Base-by-base conservation (phyloP, 2,888 invertebrate genomes). In the Thecocarcelia acutangulata region DNA sequence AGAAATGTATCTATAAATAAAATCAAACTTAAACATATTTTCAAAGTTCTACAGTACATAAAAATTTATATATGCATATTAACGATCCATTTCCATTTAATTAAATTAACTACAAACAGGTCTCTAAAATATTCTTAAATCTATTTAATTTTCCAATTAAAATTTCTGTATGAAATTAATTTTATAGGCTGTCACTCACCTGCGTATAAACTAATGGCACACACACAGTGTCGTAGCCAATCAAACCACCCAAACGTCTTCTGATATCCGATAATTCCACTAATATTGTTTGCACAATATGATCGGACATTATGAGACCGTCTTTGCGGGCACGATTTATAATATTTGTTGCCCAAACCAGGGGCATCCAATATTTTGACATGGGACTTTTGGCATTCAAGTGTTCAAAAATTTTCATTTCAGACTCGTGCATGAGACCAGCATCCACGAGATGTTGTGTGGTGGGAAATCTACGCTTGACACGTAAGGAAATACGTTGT, bases 351-450 rank as follows among this genome's bases (percentile, higher is more conserved):
- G 97, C 97, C 97, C 97, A 97, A 15, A 97, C 96, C 66, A 97
- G 91, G 0, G 97, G 97, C 95, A 97, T 96, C 97, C 97, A 97
- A 89, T 97, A 97, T 87, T 95, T 95, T 13, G 96, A 96, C 95
- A 97, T 97, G 3, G 96, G 95, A 85, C 96, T 96, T 89, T 97
- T 96, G 13, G 94, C 94, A 89, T 97, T 96, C 94, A 97, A 94
- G 88, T 96, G 94, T 89, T 97, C 97, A 89, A 97, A 96, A 68
- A 97, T 96, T 90, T 97, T 96, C 90, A 95, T 94, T 90, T 97
- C 97, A 85, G 96, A 96, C 88, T 97, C 96, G 92, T 97, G 93
- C 96, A 97, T 96, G 56, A 97, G 92, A 87, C 97, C 97, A 84
- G 96, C 96, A 91, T 97, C 97, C 40, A 97, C 97, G 85, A 97